Evolutionary conservation across 2,888 invertebrate species (phyloP), one percentile per base, ranked within the genome.

Genomic region (Campaea margaritaria): DNA sequence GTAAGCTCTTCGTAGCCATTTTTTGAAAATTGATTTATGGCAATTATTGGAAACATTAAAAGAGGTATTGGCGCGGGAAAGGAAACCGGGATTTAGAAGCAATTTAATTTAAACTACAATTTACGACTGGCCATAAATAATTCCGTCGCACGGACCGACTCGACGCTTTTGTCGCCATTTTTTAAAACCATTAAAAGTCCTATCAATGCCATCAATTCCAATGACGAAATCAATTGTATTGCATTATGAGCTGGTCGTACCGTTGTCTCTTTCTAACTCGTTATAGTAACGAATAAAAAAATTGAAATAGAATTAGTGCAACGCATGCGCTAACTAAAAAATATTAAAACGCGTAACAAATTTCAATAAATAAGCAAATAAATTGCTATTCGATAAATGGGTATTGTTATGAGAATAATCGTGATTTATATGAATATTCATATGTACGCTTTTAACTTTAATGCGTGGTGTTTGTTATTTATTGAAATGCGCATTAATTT

Each of bases 401-500:
- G 74, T 76, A 87, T 89, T 89, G 89, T 91, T 86, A 82, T 57
- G 70, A 79, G 78, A 77, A 75, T 84, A 83, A 87, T 86, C 77
- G 85, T 91, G 91, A 92, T 90, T 91, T 91, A 91, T 91, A 91
- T 92, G 91, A 91, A 92, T 92, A 92, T 92, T 91, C 91, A 91
- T 88, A 83, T 81, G 76, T 73, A 70, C 76, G 76, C 28, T 51
- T 81, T 84, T 83, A 82, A 79, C 84, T 82, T 82, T 76, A 79
- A 80, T 81, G 71, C 76, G 75, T 71, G 69, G 71, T 71, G 74
- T 76, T 77, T 63, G 72, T 70, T 78, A 79, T 79, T 80, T 81
- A 79, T 82, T 79, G 75, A 58, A 76, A 75, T 72, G 67, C 68
- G 72, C 71, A 77, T 72, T 80, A 73, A 75, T 78, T 75, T 76